Evolutionary conservation across 2,797 vertebrate genomes (phyloP).

Genomic region (Bryconaethiops microstoma): DNA sequence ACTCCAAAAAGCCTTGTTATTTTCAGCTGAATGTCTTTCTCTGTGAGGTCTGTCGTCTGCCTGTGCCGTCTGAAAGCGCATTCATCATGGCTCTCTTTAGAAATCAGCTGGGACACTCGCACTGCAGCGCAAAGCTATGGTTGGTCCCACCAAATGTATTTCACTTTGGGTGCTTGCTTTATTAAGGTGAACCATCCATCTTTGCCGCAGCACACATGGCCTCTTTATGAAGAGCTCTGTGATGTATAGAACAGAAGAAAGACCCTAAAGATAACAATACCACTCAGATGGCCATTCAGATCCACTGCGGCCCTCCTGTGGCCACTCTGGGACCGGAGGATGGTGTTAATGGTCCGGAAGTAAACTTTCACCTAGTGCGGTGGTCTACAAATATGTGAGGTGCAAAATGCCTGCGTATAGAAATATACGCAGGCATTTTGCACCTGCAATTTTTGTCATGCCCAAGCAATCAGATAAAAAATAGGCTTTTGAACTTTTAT

Average conservation of each 20-base stretch:
- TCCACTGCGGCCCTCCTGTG: constrained; percentile 34
- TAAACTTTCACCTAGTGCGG: constrained; percentile 5
- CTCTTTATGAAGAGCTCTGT: constrained; percentile 15
- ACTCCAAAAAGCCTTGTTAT: constrained; percentile 55
- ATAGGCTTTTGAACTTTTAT: no score
- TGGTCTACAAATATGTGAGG: not conserved
- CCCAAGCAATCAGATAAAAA: not conserved
- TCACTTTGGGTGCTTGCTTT: constrained; percentile 43
- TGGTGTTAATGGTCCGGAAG: constrained; percentile 14
- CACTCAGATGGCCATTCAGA: constrained; percentile 26
- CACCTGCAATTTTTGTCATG: not conserved
- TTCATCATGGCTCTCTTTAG: constrained; percentile 55
- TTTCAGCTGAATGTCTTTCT: constrained; percentile 49
- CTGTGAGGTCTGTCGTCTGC: constrained; percentile 40
- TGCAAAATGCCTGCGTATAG: no score
- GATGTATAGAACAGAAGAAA: constrained; percentile 39
- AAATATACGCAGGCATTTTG: not conserved
- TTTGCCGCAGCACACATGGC: constrained; percentile 35
- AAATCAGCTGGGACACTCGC: constrained; percentile 49
- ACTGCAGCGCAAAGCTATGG: constrained; percentile 38
- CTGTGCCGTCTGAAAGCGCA: constrained; percentile 37
- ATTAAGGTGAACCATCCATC: constrained; percentile 53
- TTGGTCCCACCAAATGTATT: constrained; percentile 37
- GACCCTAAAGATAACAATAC: constrained; percentile 41
- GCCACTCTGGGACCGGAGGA: constrained; percentile 21